A percentile compares a stretch with the other conserved stretches of the same genome.
phyloP scores from a whole-genome alignment of 2,888 invertebrate genomes.

The Ormyrus nitidulus region DNA sequence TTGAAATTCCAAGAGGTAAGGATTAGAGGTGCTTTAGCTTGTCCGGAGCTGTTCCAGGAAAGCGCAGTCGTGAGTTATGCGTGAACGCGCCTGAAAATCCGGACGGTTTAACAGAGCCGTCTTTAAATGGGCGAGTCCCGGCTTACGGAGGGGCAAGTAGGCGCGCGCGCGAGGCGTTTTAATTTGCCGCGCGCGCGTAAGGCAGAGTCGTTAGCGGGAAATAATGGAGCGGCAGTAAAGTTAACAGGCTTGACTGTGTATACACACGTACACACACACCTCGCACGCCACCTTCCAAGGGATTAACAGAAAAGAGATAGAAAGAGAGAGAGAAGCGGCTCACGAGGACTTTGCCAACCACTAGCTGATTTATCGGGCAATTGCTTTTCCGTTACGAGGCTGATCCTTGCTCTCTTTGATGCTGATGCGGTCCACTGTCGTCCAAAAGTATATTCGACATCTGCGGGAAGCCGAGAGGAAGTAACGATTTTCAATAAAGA shows the following conservation, averaged over 20 bases:
- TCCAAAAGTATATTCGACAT: too few species aligned
- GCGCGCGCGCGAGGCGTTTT: constrained; percentile 7
- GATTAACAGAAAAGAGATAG: constrained; percentile 53
- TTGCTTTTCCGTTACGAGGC: constrained; percentile 54
- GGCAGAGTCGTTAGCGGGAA: constrained; percentile 18
- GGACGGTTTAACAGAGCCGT: too few species aligned
- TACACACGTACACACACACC: constrained; percentile 44
- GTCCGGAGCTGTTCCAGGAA: too few species aligned
- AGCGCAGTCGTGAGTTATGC: too few species aligned
- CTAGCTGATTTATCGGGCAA: constrained; percentile 63
- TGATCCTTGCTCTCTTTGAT: constrained; percentile 12
- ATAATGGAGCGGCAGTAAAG: constrained; percentile 53
- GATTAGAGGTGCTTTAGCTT: too few species aligned
- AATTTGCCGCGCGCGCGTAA: constrained; percentile 18
- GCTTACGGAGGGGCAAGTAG: background rate
- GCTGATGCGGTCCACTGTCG: too few species aligned
- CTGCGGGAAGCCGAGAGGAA: too few species aligned
- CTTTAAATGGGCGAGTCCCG: too few species aligned
- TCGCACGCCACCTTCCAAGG: constrained; percentile 58
- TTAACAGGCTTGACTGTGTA: constrained; percentile 61
- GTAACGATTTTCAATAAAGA: too few species aligned
- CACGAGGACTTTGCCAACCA: constrained; percentile 61
- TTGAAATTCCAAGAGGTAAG: too few species aligned
- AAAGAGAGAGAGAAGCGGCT: constrained; percentile 53
- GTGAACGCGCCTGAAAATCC: too few species aligned